These are phyloP conservation scores for Megalurothrips usitatus DNA, from an alignment of 2,888 invertebrate species.

Conservation along the genomic window DNA sequence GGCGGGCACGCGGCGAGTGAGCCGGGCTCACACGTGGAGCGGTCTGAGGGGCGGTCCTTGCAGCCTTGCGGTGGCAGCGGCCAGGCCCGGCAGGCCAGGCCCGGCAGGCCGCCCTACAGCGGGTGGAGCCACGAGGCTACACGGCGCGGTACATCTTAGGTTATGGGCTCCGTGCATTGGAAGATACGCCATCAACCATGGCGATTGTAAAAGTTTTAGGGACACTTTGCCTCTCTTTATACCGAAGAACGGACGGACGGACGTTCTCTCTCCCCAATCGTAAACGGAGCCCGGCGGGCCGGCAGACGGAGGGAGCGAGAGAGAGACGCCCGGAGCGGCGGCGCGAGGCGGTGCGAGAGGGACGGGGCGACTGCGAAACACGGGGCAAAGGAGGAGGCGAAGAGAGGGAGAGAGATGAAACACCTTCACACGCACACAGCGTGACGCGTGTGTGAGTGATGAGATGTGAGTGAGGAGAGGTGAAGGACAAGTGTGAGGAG, in stretches of 20 bases:
- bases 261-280: conserved; percentile 16
- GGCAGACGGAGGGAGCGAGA: not conserved
- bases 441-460: conserved; percentile 21
- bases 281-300: conserved; percentile 8
- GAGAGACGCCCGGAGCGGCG: not conserved
- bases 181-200: conserved; percentile 26
- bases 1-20: not conserved
- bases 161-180: conserved; percentile 25
- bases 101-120: not conserved
- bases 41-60: not conserved
- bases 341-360: not conserved
- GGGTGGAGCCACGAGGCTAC: not conserved
- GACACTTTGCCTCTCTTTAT: conserved; percentile 26
- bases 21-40: conserved; percentile 1
- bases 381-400: not conserved
- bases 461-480: conserved; percentile 6
- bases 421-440: conserved; percentile 15
- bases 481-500: conserved; percentile 24
- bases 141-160: conserved; percentile 20
- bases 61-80: not conserved
- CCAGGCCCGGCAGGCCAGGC: not conserved
- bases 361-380: not conserved
- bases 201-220: conserved; percentile 26
- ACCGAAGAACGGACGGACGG: conserved; percentile 25
- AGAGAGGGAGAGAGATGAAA: not conserved